Conservation (phyloP, 2,888 invertebrate species). For the Hirtodrosophila confusa region DNA sequence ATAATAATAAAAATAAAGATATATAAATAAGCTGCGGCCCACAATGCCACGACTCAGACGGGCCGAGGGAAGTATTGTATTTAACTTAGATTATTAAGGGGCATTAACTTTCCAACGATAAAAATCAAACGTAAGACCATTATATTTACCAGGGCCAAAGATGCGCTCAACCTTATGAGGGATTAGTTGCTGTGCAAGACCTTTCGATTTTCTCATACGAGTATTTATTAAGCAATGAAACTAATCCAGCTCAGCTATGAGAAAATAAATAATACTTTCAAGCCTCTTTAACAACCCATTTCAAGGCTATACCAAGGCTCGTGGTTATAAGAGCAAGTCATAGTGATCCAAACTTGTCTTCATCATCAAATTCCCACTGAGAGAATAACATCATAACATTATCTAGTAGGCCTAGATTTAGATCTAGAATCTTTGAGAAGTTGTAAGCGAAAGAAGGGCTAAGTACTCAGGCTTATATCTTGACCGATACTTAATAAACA, state of each 20-base stretch:
- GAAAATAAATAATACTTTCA: not conserved
- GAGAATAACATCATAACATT: too few relatives aligned
- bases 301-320: too few relatives aligned
- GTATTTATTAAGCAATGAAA: conserved; percentile 10
- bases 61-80: conserved; percentile 1
- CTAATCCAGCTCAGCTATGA: not conserved
- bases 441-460: too few relatives aligned
- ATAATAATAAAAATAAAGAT: conserved; percentile 40
- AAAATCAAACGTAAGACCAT: conserved; percentile 29
- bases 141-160: conserved; percentile 42
- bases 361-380: too few relatives aligned
- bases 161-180: conserved; percentile 23
- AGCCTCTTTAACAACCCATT: too few relatives aligned
- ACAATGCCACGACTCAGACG: conserved; percentile 49
- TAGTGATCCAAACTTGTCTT: too few relatives aligned
- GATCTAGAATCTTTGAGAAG: too few relatives aligned
- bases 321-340: too few relatives aligned
- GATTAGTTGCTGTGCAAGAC: conserved; percentile 18
- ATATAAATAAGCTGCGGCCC: conserved; percentile 64
- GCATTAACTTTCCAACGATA: conserved; percentile 53
- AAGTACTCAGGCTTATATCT: too few relatives aligned
- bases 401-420: too few relatives aligned
- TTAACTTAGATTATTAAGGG: conserved; percentile 28
- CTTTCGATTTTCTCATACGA: conserved; percentile 36
- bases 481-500: too few relatives aligned